Evolutionary conservation across 2,113 vertebrate species (phyloP).

Genomic region (Oostethus manadensis): DNA sequence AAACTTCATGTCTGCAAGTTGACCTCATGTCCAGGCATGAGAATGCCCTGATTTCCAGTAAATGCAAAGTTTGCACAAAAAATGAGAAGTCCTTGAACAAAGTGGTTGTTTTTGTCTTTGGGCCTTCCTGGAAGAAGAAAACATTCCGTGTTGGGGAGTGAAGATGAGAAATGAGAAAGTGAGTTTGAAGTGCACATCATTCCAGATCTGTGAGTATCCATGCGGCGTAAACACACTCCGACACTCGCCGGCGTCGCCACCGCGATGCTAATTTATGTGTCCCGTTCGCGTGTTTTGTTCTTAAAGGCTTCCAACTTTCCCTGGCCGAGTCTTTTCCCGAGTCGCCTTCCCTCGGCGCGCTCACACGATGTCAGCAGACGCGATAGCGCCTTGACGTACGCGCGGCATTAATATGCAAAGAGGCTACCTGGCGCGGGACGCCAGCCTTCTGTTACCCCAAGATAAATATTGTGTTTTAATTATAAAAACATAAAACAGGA

Average conservation of each 20-base stretch:
- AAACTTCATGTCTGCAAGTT: too few species aligned
- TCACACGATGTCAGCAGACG: conserved; percentile 11
- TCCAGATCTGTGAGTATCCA: conserved; percentile 26
- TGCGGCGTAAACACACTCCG: conserved; percentile 33
- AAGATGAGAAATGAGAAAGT: neutral
- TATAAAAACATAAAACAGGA: conserved; percentile 82
- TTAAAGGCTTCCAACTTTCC: conserved; percentile 11
- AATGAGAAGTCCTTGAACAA: too few species aligned
- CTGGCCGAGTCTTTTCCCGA: conserved; percentile 17
- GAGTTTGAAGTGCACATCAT: conserved; percentile 5
- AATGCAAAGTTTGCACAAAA: too few species aligned
- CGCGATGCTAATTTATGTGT: conserved; percentile 43
- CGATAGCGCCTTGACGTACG: conserved; percentile 76
- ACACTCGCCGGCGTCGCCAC: conserved; percentile 13
- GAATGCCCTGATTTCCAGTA: too few species aligned
- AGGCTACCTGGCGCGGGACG: conserved; percentile 73
- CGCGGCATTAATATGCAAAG: conserved; percentile 79
- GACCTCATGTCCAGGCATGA: too few species aligned
- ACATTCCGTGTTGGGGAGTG: neutral
- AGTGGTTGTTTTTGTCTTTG: too few species aligned
- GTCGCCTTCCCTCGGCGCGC: conserved; percentile 37
- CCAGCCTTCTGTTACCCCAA: conserved; percentile 80
- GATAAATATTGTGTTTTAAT: conserved; percentile 84
- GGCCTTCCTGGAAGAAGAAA: neutral
- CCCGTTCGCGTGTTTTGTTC: conserved; percentile 5